Percentiles rank a stretch among this genome's conserved stretches.
phyloP scores from a whole-genome alignment of 1,140 invertebrate species.

The Platyura marginata region DNA sequence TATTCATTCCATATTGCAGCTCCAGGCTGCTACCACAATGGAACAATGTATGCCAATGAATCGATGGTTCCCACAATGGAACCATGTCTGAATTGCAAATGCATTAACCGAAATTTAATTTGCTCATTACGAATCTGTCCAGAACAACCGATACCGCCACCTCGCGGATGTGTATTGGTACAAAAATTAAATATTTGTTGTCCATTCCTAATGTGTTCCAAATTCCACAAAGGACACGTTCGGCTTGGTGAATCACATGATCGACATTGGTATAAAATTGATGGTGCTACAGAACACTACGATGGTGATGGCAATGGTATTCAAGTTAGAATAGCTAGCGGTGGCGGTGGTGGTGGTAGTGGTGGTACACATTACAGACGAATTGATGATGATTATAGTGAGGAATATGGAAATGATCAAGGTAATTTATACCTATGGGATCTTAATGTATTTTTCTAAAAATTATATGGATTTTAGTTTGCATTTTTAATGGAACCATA shows the following conservation, averaged over 20 bases:
- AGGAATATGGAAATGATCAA: background rate
- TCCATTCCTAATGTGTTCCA: slow-evolving; percentile 50
- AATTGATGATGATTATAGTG: background rate
- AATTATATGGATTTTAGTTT: slow-evolving; percentile 9
- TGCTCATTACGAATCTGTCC: slow-evolving; percentile 61
- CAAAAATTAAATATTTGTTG: slow-evolving; percentile 51
- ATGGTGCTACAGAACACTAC: too few relatives aligned
- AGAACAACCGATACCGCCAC: slow-evolving; percentile 49
- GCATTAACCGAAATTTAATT: slow-evolving; percentile 44
- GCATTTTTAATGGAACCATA: slow-evolving; percentile 21
- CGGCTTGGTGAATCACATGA: background rate
- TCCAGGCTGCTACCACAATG: slow-evolving; percentile 50
- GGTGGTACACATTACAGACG: background rate
- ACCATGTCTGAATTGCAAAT: slow-evolving; percentile 59
- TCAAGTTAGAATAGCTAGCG: too few relatives aligned
- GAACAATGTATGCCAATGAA: slow-evolving; percentile 39
- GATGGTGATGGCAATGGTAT: too few relatives aligned
- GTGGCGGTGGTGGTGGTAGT: slow-evolving; percentile 9
- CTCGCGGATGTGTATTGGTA: slow-evolving; percentile 45
- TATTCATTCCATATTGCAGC: too few relatives aligned
- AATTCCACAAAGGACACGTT: slow-evolving; percentile 16
- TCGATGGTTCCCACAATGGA: slow-evolving; percentile 43
- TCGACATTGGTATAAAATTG: background rate
- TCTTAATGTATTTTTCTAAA: background rate
- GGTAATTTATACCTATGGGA: background rate